Evolutionary conservation across 2,113 vertebrate genomes (phyloP).

Genomic region (Origma solitaria): DNA sequence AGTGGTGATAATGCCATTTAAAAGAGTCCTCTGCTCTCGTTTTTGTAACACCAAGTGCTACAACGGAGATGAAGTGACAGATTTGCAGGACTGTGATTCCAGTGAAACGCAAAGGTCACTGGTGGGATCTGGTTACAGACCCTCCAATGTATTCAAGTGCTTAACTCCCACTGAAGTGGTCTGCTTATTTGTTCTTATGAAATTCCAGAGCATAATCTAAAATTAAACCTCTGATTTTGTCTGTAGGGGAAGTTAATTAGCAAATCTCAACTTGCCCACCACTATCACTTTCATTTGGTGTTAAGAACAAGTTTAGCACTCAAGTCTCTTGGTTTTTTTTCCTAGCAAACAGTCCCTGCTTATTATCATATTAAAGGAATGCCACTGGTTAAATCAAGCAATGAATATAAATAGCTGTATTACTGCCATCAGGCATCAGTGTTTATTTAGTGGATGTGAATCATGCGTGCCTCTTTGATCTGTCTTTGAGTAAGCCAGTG

Average conservation of each 20-base stretch:
- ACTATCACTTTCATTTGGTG: slow-evolving; percentile 73
- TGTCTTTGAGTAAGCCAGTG: slow-evolving; percentile 74
- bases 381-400: slow-evolving; percentile 81
- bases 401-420: slow-evolving; percentile 84
- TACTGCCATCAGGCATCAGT: slow-evolving; percentile 81
- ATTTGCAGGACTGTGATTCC: not conserved
- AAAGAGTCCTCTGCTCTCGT: not conserved
- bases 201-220: slow-evolving; percentile 68
- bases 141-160: not conserved
- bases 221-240: slow-evolving; percentile 72
- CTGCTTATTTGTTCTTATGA: not conserved
- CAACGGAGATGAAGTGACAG: not conserved
- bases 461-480: slow-evolving; percentile 75
- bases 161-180: not conserved
- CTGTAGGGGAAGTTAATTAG: slow-evolving; percentile 74
- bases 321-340: slow-evolving; percentile 52
- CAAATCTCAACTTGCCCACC: slow-evolving; percentile 71
- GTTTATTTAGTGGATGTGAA: slow-evolving; percentile 80
- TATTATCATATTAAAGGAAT: slow-evolving; percentile 84
- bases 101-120: not conserved
- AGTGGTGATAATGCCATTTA: not conserved
- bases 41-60: not conserved
- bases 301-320: slow-evolving; percentile 73
- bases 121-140: not conserved
- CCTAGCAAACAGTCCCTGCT: slow-evolving; percentile 74